Percentiles rank a stretch among this genome's conserved stretches.
phyloP scores from a whole-genome alignment of 2,797 vertebrate species.

The Clangula hyemalis region DNA sequence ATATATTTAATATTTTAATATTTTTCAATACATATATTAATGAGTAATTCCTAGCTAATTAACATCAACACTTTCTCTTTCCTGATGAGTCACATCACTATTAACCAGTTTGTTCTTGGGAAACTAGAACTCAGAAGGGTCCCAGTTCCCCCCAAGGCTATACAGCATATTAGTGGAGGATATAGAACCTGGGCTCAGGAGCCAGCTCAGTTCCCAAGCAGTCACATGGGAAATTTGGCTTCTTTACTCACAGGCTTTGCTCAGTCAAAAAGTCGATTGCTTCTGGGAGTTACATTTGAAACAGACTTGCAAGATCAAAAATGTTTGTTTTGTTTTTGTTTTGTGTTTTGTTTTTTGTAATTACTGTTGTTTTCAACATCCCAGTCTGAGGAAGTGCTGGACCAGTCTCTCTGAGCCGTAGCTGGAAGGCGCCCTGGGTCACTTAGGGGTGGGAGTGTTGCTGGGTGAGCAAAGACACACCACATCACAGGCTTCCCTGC shows the following conservation, averaged over 20 bases:
- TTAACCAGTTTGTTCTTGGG: neutral
- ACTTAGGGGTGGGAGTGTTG: neutral
- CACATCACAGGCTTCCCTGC: neutral
- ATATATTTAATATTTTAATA: neutral
- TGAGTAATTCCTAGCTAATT: neutral
- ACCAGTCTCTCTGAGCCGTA: neutral
- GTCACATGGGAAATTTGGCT: neutral
- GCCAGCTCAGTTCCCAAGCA: neutral
- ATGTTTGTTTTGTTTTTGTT: too few relatives aligned
- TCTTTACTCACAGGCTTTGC: neutral
- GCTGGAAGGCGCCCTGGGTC: neutral
- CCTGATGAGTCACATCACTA: neutral
- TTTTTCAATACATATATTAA: neutral
- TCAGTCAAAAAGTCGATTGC: neutral
- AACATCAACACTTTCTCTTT: neutral
- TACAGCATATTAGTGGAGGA: neutral
- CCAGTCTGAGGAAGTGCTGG: neutral
- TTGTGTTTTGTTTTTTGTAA: too few relatives aligned
- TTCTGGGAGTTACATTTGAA: neutral
- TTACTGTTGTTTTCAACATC: neutral
- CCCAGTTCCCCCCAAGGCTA: neutral
- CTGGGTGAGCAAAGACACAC: accelerated
- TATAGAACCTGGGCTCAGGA: neutral
- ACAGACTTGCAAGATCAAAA: neutral
- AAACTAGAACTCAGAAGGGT: neutral